phyloP scores from a whole-genome alignment of 2,113 vertebrate genomes.

The Misgurnus mizolepis region DNA sequence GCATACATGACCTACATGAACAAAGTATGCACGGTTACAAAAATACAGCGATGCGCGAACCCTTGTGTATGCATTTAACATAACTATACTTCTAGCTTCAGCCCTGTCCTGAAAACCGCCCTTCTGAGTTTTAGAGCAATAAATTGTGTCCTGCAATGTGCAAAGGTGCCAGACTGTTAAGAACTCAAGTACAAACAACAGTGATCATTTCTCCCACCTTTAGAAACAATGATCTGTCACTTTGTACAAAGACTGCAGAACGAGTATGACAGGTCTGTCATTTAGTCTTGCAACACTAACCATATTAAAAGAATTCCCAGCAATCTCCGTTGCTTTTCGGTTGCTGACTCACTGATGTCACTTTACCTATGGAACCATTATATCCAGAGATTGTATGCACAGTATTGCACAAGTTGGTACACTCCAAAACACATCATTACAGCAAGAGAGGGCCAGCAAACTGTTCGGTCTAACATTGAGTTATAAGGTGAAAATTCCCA shows the following conservation, averaged over 20 bases:
- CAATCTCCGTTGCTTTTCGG: background rate
- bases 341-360: background rate
- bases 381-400: constrained; percentile 6
- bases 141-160: background rate
- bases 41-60: too few species aligned
- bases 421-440: constrained; percentile 23
- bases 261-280: background rate
- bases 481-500: constrained; percentile 55
- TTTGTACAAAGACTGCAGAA: background rate
- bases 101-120: too few species aligned
- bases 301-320: background rate
- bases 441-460: constrained; percentile 7
- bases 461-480: constrained; percentile 25
- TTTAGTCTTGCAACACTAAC: background rate
- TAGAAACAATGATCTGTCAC: constrained; percentile 8
- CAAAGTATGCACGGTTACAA: too few species aligned
- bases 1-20: too few species aligned
- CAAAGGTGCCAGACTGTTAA: background rate
- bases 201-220: background rate
- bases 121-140: too few species aligned
- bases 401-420: background rate
- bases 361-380: background rate
- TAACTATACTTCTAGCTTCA: too few species aligned
- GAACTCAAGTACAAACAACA: background rate
- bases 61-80: too few species aligned